Conservation (phyloP, 2,888 invertebrate species). For the Mactromeris polynyma region DNA sequence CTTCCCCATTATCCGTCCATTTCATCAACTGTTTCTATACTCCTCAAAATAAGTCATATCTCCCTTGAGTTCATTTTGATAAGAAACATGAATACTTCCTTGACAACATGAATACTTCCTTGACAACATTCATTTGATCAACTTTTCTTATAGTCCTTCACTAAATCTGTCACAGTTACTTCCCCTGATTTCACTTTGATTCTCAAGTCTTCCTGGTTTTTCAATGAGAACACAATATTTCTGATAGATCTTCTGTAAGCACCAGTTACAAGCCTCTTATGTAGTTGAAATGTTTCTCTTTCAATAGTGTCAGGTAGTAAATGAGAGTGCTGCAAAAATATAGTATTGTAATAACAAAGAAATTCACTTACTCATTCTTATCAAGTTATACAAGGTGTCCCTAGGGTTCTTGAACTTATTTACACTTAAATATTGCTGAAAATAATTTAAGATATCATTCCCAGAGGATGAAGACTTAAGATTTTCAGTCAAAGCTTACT, state of each 20-base stretch:
- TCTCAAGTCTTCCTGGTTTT: slow-evolving; percentile 76
- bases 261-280: slow-evolving; percentile 73
- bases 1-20: neutral
- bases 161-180: slow-evolving; percentile 78
- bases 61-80: slow-evolving; percentile 73
- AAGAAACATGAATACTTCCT: too few relatives aligned
- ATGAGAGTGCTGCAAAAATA: slow-evolving; percentile 66
- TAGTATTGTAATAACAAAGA: too few relatives aligned
- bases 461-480: too few relatives aligned
- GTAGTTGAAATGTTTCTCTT: slow-evolving; percentile 78
- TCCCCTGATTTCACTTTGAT: slow-evolving; percentile 73
- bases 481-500: too few relatives aligned
- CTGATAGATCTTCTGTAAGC: slow-evolving; percentile 80
- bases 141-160: slow-evolving; percentile 66
- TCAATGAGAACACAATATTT: slow-evolving; percentile 80
- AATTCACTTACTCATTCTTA: too few relatives aligned
- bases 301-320: slow-evolving; percentile 80
- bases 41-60: slow-evolving; percentile 78
- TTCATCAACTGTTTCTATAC: slow-evolving; percentile 47
- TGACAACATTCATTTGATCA: slow-evolving; percentile 25
- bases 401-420: too few relatives aligned
- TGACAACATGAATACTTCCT: too few relatives aligned
- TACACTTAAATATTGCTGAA: too few relatives aligned
- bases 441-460: too few relatives aligned
- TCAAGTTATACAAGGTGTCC: too few relatives aligned